phyloP scores from a whole-genome alignment of 2,797 vertebrate genomes.

The Cuniculus paca region DNA sequence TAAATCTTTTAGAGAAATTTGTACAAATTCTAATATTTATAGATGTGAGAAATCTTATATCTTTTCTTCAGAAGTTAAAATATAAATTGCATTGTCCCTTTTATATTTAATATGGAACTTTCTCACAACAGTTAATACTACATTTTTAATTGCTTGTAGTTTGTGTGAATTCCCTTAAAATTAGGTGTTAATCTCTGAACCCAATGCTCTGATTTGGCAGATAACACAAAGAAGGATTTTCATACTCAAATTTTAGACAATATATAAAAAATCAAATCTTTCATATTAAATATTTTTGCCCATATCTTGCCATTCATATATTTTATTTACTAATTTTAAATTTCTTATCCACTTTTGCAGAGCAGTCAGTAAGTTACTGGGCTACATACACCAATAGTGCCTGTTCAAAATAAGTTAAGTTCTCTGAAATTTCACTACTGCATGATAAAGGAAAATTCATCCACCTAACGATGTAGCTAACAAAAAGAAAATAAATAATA shows the following conservation, averaged over 20 bases:
- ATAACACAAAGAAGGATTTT: background rate
- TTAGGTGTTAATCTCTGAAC: background rate
- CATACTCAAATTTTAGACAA: constrained; percentile 8
- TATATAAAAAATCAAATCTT: background rate
- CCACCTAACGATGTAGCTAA: background rate
- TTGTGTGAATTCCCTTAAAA: constrained; percentile 31
- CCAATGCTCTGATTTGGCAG: background rate
- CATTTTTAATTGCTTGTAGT: constrained; percentile 39
- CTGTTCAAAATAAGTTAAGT: constrained; percentile 5
- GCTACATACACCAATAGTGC: background rate
- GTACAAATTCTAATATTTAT: background rate
- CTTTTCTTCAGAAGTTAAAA: constrained; percentile 56
- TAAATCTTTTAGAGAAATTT: constrained; percentile 13
- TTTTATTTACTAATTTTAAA: constrained; percentile 28
- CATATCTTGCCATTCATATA: background rate
- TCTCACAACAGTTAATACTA: background rate
- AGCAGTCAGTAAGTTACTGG: background rate
- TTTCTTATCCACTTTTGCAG: constrained; percentile 1
- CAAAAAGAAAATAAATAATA: constrained; percentile 13
- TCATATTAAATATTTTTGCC: background rate
- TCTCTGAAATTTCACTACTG: constrained; percentile 4
- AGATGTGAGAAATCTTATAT: background rate
- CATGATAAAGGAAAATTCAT: background rate
- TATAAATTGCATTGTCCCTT: background rate
- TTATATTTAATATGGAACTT: background rate